These are phyloP conservation scores for Aphaenogaster floridana DNA, from an alignment of 1,140 invertebrate genomes.

Conservation along the genomic window DNA sequence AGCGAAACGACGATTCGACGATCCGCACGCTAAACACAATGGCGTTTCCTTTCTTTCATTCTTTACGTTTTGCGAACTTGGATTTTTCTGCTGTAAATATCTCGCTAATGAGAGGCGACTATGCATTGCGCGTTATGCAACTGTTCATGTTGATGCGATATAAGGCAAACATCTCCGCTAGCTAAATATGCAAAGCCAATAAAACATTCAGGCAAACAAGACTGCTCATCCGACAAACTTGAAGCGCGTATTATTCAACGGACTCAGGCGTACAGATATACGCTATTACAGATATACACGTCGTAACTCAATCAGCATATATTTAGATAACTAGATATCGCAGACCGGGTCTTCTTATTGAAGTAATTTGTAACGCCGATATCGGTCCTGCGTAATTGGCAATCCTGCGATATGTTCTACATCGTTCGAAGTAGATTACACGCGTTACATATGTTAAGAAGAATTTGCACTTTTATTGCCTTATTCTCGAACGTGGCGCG, in stretches of 20 bases:
- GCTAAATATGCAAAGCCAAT: constrained; percentile 32
- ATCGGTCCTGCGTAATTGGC: not conserved
- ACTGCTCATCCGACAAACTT: constrained; percentile 8
- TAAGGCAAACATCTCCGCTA: constrained; percentile 19
- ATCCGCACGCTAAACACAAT: not conserved
- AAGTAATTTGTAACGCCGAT: constrained; percentile 22
- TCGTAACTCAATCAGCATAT: constrained; percentile 26
- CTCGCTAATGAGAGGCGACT: not conserved
- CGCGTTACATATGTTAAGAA: not conserved
- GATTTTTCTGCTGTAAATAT: not conserved
- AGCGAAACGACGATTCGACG: not conserved
- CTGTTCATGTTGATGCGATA: constrained; percentile 8
- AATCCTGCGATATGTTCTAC: not conserved
- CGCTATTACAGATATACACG: not conserved
- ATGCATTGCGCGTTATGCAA: constrained; percentile 15
- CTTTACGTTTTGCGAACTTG: not conserved
- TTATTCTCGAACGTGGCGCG: not conserved
- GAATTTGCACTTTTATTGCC: constrained; percentile 15
- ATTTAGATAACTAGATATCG: constrained; percentile 44
- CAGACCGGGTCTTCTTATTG: not conserved
- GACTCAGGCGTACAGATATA: not conserved
- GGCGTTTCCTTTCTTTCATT: not conserved
- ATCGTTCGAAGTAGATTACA: not conserved
- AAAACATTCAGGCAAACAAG: constrained; percentile 17
- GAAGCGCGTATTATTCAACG: constrained; percentile 6